Conservation (phyloP, 2,888 invertebrate species). For the Aquatica leii region DNA sequence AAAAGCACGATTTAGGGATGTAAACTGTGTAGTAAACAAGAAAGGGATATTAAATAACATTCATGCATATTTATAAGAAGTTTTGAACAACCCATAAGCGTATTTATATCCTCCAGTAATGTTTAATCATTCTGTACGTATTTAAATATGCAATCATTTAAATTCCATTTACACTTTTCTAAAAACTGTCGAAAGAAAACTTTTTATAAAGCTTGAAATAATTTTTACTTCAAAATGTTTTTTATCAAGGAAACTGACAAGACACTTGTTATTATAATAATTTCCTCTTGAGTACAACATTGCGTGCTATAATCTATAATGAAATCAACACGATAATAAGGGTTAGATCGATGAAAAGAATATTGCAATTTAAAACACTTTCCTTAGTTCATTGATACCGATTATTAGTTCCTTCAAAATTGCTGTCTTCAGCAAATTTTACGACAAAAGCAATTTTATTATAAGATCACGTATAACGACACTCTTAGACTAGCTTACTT, state of each 20-base stretch:
- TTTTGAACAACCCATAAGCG: constrained; percentile 9
- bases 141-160: too few species aligned
- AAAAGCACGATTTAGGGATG: constrained; percentile 22
- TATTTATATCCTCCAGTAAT: constrained; percentile 6
- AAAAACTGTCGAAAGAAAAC: background rate
- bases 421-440: constrained; percentile 30
- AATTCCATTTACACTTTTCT: background rate
- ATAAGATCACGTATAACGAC: constrained; percentile 23
- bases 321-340: constrained; percentile 38
- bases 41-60: constrained; percentile 26
- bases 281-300: constrained; percentile 34
- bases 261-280: constrained; percentile 30
- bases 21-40: constrained; percentile 22
- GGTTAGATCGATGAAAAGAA: constrained; percentile 34
- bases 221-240: too few species aligned
- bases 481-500: constrained; percentile 10
- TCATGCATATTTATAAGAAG: constrained; percentile 27
- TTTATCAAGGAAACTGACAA: constrained; percentile 10
- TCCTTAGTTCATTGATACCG: constrained; percentile 36
- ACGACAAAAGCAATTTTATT: constrained; percentile 27
- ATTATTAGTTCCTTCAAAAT: constrained; percentile 32
- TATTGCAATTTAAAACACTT: constrained; percentile 38
- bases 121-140: background rate
- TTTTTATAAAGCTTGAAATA: background rate
- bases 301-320: constrained; percentile 39